Conservation (phyloP, 2,888 invertebrate genomes). For the Sympetrum striolatum region DNA sequence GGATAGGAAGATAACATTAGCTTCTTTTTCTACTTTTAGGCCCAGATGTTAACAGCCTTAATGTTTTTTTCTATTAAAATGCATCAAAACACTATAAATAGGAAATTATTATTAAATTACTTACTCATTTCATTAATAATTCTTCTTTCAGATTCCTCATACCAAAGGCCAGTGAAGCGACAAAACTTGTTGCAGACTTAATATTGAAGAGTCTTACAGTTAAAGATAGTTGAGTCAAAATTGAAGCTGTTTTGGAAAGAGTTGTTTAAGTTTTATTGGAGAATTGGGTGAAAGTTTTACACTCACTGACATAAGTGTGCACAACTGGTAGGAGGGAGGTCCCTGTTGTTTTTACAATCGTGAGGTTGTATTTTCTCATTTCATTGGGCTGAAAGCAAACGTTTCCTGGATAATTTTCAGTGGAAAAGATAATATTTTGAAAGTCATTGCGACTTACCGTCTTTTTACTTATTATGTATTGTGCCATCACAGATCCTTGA, state of each 20-base stretch:
- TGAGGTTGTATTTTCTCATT: neutral
- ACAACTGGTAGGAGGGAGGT: neutral
- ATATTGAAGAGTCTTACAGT: conserved; percentile 71
- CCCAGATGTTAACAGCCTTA: too few relatives aligned
- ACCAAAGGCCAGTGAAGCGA: conserved; percentile 89
- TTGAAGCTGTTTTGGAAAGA: neutral
- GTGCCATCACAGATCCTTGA: conserved; percentile 9
- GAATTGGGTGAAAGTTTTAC: conserved; percentile 2
- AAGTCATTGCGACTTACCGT: neutral
- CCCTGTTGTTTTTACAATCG: neutral
- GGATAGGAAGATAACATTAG: too few relatives aligned
- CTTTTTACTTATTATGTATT: neutral
- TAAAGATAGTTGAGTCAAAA: neutral
- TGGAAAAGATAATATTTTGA: neutral
- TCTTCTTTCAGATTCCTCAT: conserved; percentile 74
- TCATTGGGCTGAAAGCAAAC: neutral
- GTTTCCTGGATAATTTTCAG: neutral
- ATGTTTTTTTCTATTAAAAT: neutral
- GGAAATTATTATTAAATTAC: neutral
- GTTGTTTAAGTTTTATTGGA: conserved; percentile 3
- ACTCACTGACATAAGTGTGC: conserved; percentile 32
- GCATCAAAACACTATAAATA: neutral
- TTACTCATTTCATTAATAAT: neutral
- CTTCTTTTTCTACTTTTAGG: too few relatives aligned
- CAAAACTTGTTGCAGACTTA: conserved; percentile 87